Percentiles rank a stretch among this genome's conserved stretches.
Evolutionary conservation across 2,797 vertebrate species (phyloP).

Genomic region (Rallus crepitans): DNA sequence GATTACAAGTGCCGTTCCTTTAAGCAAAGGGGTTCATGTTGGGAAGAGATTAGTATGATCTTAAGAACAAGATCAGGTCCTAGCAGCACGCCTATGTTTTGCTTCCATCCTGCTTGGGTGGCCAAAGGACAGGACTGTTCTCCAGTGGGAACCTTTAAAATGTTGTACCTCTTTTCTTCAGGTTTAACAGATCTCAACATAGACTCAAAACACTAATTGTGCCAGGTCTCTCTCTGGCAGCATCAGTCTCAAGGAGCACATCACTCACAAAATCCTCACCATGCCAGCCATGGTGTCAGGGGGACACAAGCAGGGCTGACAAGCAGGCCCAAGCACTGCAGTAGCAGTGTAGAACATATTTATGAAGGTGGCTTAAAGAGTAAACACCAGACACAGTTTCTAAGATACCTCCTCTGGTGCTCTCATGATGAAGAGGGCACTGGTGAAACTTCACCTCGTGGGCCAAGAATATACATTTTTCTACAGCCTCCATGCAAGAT

Average conservation of each 20-base stretch:
- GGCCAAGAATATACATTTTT: neutral
- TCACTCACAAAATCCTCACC: neutral
- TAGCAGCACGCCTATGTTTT: neutral
- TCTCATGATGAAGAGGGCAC: neutral
- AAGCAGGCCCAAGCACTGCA: neutral
- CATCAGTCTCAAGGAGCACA: neutral
- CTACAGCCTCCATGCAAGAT: neutral
- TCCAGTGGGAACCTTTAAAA: neutral
- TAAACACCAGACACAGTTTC: neutral
- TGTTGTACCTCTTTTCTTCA: neutral
- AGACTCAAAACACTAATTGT: neutral
- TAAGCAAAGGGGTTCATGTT: neutral
- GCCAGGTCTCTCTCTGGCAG: neutral
- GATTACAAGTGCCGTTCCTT: neutral
- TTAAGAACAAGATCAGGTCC: neutral
- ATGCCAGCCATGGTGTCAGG: neutral
- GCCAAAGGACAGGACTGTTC: neutral
- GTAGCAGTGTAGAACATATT: neutral
- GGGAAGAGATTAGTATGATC: neutral
- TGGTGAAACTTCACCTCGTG: neutral
- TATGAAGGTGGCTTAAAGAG: neutral
- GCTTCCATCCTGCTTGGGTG: neutral
- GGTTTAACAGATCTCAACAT: neutral
- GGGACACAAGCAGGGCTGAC: rapidly evolving
- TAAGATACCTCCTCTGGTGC: neutral